Percentiles rank a stretch among this genome's conserved stretches.
phyloP scores from a whole-genome alignment of 2,888 invertebrate species.

The Cyaniris semiargus region DNA sequence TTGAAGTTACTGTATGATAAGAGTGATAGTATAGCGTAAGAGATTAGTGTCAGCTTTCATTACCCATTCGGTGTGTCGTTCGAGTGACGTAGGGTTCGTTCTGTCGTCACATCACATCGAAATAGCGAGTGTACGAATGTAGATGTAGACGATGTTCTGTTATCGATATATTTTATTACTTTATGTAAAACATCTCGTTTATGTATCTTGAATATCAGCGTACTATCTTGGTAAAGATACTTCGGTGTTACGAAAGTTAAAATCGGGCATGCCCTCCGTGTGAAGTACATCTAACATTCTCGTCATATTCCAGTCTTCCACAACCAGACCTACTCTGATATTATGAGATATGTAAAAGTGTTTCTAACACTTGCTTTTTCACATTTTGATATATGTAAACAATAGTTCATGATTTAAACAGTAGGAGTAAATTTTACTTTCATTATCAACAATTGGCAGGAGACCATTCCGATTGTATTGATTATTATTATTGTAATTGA shows the following conservation, averaged over 20 bases:
- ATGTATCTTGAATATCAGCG: conserved; percentile 14
- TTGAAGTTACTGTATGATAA: conserved; percentile 45
- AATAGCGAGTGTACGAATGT: conserved; percentile 7
- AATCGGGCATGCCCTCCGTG: not conserved
- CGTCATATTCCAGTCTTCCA: conserved; percentile 29
- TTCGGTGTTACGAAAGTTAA: not conserved
- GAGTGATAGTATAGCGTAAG: conserved; percentile 39
- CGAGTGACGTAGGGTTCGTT: conserved; percentile 7
- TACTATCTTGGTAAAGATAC: not conserved
- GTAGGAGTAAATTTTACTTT: not conserved
- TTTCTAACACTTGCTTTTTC: not conserved
- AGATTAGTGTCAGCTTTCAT: conserved; percentile 35
- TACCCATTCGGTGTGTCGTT: conserved; percentile 30
- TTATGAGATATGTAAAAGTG: conserved; percentile 10
- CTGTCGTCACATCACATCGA: conserved; percentile 26
- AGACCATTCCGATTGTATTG: not conserved
- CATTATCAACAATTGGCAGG: not conserved
- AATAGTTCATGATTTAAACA: not conserved
- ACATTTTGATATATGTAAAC: not conserved
- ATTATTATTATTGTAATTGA: conserved; percentile 2
- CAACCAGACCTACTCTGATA: conserved; percentile 20
- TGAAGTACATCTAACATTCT: conserved; percentile 3
- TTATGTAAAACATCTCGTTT: conserved; percentile 15
- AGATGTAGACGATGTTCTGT: conserved; percentile 27
- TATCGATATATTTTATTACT: conserved; percentile 28